Base-by-base conservation (phyloP, 2,113 vertebrate species). In the Saguinus imperator region DNA sequence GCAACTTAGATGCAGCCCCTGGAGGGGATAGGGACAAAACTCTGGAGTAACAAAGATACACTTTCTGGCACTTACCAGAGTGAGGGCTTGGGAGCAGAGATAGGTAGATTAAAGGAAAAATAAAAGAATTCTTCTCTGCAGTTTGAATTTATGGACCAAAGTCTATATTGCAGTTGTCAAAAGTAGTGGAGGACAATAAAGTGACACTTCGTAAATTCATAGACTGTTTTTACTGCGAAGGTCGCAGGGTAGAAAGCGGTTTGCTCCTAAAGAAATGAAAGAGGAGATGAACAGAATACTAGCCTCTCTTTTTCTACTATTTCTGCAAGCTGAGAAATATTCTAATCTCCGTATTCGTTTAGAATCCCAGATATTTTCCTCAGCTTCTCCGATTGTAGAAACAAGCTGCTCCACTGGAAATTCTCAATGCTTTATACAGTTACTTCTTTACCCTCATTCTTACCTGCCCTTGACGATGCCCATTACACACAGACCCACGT, bases 131-230 rank as follows among this genome's bases (percentile, higher is more conserved):
- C 70, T 43, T 40, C 58, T 83, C 82, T 93, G 23, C 57, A 29
- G 57, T 40, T 89, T 95, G 37, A 94, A 5, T 92, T 64, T 96
- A 85, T 55, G 82, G 43, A 79, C 55, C 29, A 35, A 85, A 57
- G 68, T 94, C 87, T 29, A 43, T 57, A 50, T 70, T 55, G 85
- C 0, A 48, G 27, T 87, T 96, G 55, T 75, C 57, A 96, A 90
- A 77, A 40, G 18, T 40, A 89, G 43, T 52, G 35, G 37, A 58
- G 32, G 57, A 7, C 35, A 94, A 73, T 61, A 57, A 89, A 89
- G 8, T 1, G 23, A 37, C 23, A 35, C 17, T 27, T 76, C 35
- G 18, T 86, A 77, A 73, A 27, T 66, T 32, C 12, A 43, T 70
- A 25, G 76, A 32, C 13, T 82, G 17, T 61, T 64, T 81, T 94